Percentiles rank a stretch among this genome's conserved stretches.
phyloP scores from a whole-genome alignment of 2,888 invertebrate genomes.

The Clunio marinus region DNA sequence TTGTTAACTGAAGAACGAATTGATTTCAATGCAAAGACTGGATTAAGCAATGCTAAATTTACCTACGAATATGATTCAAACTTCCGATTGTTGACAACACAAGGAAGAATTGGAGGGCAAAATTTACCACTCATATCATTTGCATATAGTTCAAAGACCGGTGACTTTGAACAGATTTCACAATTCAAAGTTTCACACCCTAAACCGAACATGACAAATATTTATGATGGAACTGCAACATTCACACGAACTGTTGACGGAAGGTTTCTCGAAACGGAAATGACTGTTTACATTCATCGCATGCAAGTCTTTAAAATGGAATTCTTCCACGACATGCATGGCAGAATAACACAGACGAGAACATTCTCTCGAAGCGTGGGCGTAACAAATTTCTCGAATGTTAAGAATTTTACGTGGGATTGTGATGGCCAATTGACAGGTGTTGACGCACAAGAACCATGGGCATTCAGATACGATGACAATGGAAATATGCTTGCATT shows the following conservation, averaged over 20 bases:
- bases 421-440: slow-evolving; percentile 87
- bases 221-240: slow-evolving; percentile 81
- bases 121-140: slow-evolving; percentile 74
- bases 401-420: slow-evolving; percentile 93
- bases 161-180: slow-evolving; percentile 73
- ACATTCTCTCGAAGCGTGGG: slow-evolving; percentile 86
- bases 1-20: slow-evolving; percentile 76
- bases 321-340: slow-evolving; percentile 79
- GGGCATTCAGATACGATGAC: slow-evolving; percentile 88
- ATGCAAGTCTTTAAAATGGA: slow-evolving; percentile 88
- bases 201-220: slow-evolving; percentile 76
- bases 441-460: slow-evolving; percentile 89
- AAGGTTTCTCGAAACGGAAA: slow-evolving; percentile 73
- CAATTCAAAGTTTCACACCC: slow-evolving; percentile 75
- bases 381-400: slow-evolving; percentile 83
- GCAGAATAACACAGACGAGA: slow-evolving; percentile 78
- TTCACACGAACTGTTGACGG: slow-evolving; percentile 75
- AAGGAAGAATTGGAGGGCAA: slow-evolving; percentile 83
- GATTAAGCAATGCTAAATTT: slow-evolving; percentile 85
- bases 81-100: slow-evolving; percentile 74
- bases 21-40: slow-evolving; percentile 84
- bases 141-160: slow-evolving; percentile 74
- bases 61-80: slow-evolving; percentile 90
- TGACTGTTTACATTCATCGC: slow-evolving; percentile 78
- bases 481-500: slow-evolving; percentile 88